Evolutionary conservation across 2,888 invertebrate genomes (phyloP), one percentile per base, ranked within the genome.

Genomic region (Pandemis cinnamomeana): DNA sequence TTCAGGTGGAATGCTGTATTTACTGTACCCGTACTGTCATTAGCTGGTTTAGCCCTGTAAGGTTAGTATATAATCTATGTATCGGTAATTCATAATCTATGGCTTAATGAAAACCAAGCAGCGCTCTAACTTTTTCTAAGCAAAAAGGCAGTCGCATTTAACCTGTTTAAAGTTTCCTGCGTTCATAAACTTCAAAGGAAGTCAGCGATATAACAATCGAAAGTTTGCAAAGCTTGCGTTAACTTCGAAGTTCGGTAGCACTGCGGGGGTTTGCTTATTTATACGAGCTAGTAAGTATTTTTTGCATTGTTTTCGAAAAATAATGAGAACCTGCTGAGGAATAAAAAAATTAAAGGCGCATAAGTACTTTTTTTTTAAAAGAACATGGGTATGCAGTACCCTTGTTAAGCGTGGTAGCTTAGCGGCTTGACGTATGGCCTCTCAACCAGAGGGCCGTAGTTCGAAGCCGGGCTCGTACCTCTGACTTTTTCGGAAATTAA

Each of bases 131-230:
- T 27, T 53, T 63, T 44, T 42, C n/a, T 41, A 13, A 11, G n/a
- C 7, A 41, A 61, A 41, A 41, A n/a, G 13, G 13, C 36, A 61
- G 61, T 41, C 41, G n/a, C 36, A 61, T 41, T 61, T 61, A 41
- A 61, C 61, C 61, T 61, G 27, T 36, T 53, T 15, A 20, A 27
- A 44, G 55, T 60, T 64, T 64, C 46, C 36, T 64, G 64, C 66
- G 71, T 67, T 60, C 42, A 8, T 42, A 63, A 42, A 71, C 48
- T 71, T n/a, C 27, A 42, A 41, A 58, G 41, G 64, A 71, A 64
- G 66, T 64, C 64, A 7, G 64, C 71, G 68, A 48, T 62, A 68
- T 55, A 41, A 67, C 61, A 71, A 72, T 72, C 44, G 72, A 72
- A 68, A 72, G 67, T 68, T 68, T 10, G 27, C 55, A 27, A 55